phyloP scores from a whole-genome alignment of 1,140 invertebrate genomes.

The Mylabris phalerata region DNA sequence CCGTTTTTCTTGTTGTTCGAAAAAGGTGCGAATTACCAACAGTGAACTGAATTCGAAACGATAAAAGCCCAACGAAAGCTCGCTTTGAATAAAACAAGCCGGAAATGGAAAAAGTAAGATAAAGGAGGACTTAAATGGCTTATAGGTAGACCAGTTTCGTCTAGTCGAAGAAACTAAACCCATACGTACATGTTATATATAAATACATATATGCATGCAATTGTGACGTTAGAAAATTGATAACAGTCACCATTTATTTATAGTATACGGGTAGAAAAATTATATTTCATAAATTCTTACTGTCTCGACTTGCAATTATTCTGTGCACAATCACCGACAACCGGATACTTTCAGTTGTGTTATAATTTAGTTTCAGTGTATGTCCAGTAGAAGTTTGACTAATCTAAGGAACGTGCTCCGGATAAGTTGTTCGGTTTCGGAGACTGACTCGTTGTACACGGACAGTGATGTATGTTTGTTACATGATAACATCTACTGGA shows the following conservation, averaged over 20 bases:
- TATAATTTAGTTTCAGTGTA: constrained; percentile 24
- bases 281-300: no score
- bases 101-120: constrained; percentile 26
- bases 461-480: constrained; percentile 27
- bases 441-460: constrained; percentile 6
- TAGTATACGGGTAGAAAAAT: no score
- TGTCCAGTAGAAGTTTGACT: constrained; percentile 27
- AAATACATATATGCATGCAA: constrained; percentile 21
- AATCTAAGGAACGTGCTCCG: constrained; percentile 26
- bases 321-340: constrained; percentile 8
- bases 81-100: constrained; percentile 25
- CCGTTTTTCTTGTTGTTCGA: not conserved
- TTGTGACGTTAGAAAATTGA: constrained; percentile 10
- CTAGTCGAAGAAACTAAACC: not conserved
- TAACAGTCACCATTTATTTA: not conserved
- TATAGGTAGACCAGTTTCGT: constrained; percentile 6
- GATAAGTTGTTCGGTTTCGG: constrained; percentile 12
- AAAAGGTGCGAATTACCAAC: constrained; percentile 19
- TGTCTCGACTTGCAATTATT: constrained; percentile 3
- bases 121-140: constrained; percentile 21
- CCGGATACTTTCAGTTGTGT: constrained; percentile 22
- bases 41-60: constrained; percentile 10
- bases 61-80: constrained; percentile 19
- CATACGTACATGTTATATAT: constrained; percentile 2
- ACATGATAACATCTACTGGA: constrained; percentile 26